Conservation (phyloP, 2,888 invertebrate species). For the Dasysyrphus tricinctus region DNA sequence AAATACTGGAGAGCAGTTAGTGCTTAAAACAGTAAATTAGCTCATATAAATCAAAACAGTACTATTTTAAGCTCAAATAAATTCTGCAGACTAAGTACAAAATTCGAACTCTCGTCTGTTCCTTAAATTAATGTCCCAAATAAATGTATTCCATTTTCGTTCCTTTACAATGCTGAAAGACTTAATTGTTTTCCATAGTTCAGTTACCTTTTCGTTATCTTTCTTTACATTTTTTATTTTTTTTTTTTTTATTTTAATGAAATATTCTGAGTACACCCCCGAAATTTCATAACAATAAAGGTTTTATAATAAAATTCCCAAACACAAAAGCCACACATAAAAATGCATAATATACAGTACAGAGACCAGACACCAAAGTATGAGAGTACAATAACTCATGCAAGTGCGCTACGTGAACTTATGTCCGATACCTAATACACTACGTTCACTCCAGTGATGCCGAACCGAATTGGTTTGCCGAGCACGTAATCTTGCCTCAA, state of each 20-base stretch:
- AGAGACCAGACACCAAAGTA: slow-evolving; percentile 20
- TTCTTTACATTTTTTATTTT: not conserved
- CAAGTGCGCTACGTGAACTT: slow-evolving; percentile 63
- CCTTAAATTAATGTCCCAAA: too few species aligned
- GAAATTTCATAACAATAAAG: slow-evolving; percentile 32
- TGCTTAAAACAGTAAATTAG: too few species aligned
- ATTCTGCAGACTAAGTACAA: too few species aligned
- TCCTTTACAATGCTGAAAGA: not conserved
- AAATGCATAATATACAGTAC: slow-evolving; percentile 8
- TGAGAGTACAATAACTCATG: slow-evolving; percentile 61
- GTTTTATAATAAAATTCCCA: slow-evolving; percentile 23
- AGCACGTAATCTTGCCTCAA: slow-evolving; percentile 67
- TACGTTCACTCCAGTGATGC: slow-evolving; percentile 23
- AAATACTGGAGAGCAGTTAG: too few species aligned
- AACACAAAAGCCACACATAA: slow-evolving; percentile 29
- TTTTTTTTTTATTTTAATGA: not conserved
- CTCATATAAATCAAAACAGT: too few species aligned
- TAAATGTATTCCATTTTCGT: not conserved
- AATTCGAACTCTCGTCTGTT: too few species aligned
- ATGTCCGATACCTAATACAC: slow-evolving; percentile 14
- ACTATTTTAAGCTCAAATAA: too few species aligned
- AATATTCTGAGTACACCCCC: slow-evolving; percentile 42
- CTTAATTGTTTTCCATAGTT: not conserved
- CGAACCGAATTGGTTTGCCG: slow-evolving; percentile 64
- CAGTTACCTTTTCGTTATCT: not conserved